Percentiles rank a stretch among this genome's conserved stretches.
These are phyloP conservation scores for Phycodurus eques DNA, from an alignment of 2,113 vertebrate species.

Conservation along the genomic window DNA sequence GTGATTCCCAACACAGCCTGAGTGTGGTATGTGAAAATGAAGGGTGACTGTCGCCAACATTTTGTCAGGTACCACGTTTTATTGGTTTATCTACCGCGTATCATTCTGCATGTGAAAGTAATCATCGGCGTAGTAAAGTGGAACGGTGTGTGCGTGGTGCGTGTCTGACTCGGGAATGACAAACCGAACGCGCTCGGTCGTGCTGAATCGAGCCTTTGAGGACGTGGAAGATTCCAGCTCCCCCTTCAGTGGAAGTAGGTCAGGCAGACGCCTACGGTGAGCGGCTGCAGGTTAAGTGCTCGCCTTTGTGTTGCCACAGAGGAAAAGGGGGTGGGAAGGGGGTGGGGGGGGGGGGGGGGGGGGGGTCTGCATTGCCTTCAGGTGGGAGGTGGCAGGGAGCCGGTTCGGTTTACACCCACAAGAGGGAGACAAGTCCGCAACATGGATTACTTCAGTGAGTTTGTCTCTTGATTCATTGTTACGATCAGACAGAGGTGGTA, in stretches of 20 bases:
- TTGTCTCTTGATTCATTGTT: neutral
- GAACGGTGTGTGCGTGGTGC: neutral
- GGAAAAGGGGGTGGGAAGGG: neutral
- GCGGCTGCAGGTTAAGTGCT: constrained; percentile 69
- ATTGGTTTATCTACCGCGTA: neutral
- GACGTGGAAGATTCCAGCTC: constrained; percentile 51
- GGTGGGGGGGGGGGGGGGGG: neutral
- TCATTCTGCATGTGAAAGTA: neutral
- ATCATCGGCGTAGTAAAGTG: neutral
- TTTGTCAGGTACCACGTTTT: neutral
- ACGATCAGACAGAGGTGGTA: neutral
- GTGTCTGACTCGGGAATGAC: constrained; percentile 34
- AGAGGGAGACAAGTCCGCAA: constrained; percentile 66
- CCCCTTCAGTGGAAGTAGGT: constrained; percentile 64
- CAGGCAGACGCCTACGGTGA: constrained; percentile 66
- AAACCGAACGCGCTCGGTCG: constrained; percentile 25
- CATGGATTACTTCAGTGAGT: constrained; percentile 17
- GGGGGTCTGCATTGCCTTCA: constrained; percentile 44
- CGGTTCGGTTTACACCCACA: constrained; percentile 52
- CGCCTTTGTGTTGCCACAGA: constrained; percentile 64
- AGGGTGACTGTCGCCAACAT: neutral
- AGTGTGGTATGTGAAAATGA: neutral
- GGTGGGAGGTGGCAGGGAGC: constrained; percentile 24
- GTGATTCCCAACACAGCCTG: too few relatives aligned
- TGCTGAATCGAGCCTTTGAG: constrained; percentile 53